Percentiles rank a stretch among this genome's conserved stretches.
These are phyloP conservation scores for Pocota personata DNA, from an alignment of 2,888 invertebrate species.

Conservation along the genomic window DNA sequence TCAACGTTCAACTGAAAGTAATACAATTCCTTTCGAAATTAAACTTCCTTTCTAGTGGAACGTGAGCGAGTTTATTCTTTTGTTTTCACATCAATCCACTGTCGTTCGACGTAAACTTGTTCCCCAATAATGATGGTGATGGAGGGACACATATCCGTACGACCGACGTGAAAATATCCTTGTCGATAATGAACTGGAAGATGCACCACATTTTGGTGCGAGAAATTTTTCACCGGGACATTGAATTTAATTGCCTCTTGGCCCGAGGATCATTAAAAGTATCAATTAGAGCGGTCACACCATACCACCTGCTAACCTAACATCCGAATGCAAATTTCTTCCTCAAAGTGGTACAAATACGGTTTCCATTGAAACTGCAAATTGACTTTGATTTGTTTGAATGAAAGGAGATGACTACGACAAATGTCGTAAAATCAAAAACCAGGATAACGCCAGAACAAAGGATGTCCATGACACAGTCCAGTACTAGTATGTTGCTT, in stretches of 20 bases:
- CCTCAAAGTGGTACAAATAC: background rate
- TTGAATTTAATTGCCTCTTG: background rate
- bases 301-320: background rate
- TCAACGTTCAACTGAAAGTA: background rate
- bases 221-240: background rate
- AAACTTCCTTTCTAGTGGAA: background rate
- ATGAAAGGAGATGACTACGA: background rate
- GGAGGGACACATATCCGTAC: background rate
- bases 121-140: background rate
- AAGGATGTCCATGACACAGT: background rate
- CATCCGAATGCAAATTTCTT: background rate
- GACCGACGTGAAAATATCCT: background rate
- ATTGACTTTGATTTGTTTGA: constrained; percentile 27
- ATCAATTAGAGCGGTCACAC: background rate
- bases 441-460: background rate
- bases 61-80: background rate
- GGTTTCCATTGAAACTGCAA: background rate
- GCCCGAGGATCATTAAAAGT: background rate
- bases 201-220: background rate
- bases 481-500: background rate
- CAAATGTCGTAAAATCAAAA: constrained; percentile 12
- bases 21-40: background rate
- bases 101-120: background rate
- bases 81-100: background rate
- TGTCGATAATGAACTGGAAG: background rate